Base-by-base conservation (phyloP, 2,888 invertebrate genomes). In the Hylaea fasciaria region DNA sequence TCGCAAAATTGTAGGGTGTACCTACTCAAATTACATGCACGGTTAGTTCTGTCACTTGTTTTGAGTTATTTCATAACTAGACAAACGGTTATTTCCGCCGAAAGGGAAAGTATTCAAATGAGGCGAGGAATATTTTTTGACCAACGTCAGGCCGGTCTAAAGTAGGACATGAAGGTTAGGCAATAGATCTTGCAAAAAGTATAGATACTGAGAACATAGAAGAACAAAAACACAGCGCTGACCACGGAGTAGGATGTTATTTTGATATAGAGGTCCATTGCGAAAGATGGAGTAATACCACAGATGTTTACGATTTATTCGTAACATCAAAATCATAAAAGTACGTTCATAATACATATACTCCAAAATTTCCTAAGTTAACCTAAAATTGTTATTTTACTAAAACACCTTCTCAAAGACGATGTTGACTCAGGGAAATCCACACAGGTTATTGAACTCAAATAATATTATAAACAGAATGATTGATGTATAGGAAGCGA, bases 81-180 rank as follows among this genome's bases (percentile, higher is more conserved):
- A 54, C 72, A 78, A 79, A 76, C 77, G 73, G 65, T 73, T 69
- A 71, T 85, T 84, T 87, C 86, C 83, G 83, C 76, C 77, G 70
- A 74, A 78, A 82, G 80, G 77, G 83, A 84, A 86, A 85, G 81
- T 77, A 81, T 80, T 79, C 69, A 77, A 82, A 81, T 78, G 65
- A 73, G 62, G 72, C 71, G 73, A 78, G 64, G 72, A 74, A 68
- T 78, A 32, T 65, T 37, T 80, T 77, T 69, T 17, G 55, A 57
- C 71, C 14, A 39, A 54, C 49, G 68, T 70, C 71, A 66, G 67
- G 44, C 40, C 29, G 5, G 37, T 43, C 2, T 14, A 14, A 57
- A 57, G 64, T 48, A 46, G 58, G 48, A 61, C 60, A 46, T 50
- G 46, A 46, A 35, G 41, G 37, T 56, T 43, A 37, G 14, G 51